phyloP scores from a whole-genome alignment of 1,140 invertebrate species.

The Drusus annulatus region DNA sequence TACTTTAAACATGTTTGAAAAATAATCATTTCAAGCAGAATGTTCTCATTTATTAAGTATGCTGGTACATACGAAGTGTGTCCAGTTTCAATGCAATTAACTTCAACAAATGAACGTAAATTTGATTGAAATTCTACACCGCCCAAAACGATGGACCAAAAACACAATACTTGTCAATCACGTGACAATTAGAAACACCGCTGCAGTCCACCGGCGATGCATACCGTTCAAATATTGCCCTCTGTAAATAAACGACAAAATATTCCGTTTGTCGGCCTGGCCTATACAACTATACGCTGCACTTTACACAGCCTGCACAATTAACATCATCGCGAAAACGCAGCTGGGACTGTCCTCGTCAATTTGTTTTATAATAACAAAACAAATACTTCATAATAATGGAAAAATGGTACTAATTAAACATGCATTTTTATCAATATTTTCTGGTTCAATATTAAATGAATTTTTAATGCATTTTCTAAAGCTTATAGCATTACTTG shows the following conservation, averaged over 20 bases:
- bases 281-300: neutral
- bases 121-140: conserved; percentile 34
- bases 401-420: too few relatives aligned
- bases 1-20: too few relatives aligned
- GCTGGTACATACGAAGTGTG: too few relatives aligned
- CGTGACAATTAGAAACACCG: conserved; percentile 38
- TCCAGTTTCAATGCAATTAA: neutral
- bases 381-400: too few relatives aligned
- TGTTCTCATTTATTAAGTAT: too few relatives aligned
- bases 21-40: too few relatives aligned
- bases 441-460: too few relatives aligned
- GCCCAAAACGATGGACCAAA: conserved; percentile 1
- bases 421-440: too few relatives aligned
- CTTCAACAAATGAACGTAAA: neutral
- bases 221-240: conserved; percentile 57
- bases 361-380: too few relatives aligned
- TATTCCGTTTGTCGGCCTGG: conserved; percentile 56
- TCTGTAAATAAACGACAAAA: conserved; percentile 49
- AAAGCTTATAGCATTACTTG: too few relatives aligned
- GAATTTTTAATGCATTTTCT: too few relatives aligned
- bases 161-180: conserved; percentile 40
- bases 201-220: conserved; percentile 46
- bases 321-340: conserved; percentile 45
- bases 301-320: neutral
- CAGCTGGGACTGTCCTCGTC: neutral